Evolutionary conservation across 2,888 invertebrate genomes (phyloP).

Genomic region (Athalia rosae): DNA sequence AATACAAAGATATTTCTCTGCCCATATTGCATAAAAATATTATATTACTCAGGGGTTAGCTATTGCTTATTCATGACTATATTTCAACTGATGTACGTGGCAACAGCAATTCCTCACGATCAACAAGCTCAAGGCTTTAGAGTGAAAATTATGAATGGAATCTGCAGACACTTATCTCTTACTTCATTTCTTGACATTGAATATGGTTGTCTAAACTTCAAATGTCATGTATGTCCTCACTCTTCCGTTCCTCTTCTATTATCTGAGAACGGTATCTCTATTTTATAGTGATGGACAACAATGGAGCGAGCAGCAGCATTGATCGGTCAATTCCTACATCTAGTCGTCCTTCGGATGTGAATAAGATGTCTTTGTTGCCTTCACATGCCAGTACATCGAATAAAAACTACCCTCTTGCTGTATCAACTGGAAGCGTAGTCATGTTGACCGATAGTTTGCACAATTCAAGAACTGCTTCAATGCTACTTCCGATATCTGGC

Average conservation of each 20-base stretch:
- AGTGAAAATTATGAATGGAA: not conserved
- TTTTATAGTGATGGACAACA: conserved; percentile 65
- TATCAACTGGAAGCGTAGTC: conserved; percentile 58
- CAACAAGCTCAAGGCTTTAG: not conserved
- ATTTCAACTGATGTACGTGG: too few relatives aligned
- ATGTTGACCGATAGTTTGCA: conserved; percentile 60
- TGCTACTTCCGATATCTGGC: conserved; percentile 57
- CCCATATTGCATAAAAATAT: conserved; percentile 6
- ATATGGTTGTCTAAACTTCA: too few relatives aligned
- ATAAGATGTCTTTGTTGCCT: conserved; percentile 56
- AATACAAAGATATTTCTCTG: conserved; percentile 41
- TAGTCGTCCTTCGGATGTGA: conserved; percentile 57
- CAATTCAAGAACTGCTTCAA: conserved; percentile 53
- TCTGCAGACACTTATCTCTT: too few relatives aligned
- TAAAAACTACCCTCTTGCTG: conserved; percentile 56
- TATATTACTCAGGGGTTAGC: not conserved
- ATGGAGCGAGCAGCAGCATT: conserved; percentile 51
- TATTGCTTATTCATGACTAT: too few relatives aligned
- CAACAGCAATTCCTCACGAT: not conserved
- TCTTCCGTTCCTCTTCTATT: conserved; percentile 45
- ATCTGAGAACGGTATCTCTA: conserved; percentile 57
- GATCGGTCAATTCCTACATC: conserved; percentile 53
- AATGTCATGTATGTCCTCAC: too few relatives aligned
- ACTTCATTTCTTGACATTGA: too few relatives aligned
- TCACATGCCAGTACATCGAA: conserved; percentile 48